phyloP scores from a whole-genome alignment of 2,113 vertebrate species.

The Colinus virginianus region DNA sequence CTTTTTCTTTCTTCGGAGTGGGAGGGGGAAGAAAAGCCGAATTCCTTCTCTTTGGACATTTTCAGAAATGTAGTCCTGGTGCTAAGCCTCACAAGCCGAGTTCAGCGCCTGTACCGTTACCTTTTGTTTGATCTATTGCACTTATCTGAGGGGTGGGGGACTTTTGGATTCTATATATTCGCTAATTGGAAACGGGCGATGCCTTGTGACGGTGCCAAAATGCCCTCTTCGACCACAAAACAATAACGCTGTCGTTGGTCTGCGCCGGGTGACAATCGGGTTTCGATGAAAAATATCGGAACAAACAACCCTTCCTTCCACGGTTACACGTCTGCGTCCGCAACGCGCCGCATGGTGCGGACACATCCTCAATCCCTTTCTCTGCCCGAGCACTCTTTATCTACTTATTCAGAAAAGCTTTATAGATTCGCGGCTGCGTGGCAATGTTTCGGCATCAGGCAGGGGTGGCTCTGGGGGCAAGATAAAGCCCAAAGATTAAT shows the following conservation, averaged over 20 bases:
- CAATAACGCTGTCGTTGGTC: neutral
- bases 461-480: slow-evolving; percentile 31
- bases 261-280: neutral
- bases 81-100: neutral
- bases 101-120: neutral
- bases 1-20: neutral
- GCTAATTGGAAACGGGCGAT: neutral
- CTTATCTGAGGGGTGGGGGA: neutral
- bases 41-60: slow-evolving; percentile 8
- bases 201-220: neutral
- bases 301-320: neutral
- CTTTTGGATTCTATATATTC: neutral
- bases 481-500: slow-evolving; percentile 67
- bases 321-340: neutral
- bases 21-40: neutral
- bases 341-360: slow-evolving; percentile 10
- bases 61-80: neutral
- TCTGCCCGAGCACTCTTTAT: slow-evolving; percentile 45
- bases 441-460: slow-evolving; percentile 40
- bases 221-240: neutral
- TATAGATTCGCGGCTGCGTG: slow-evolving; percentile 18
- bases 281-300: slow-evolving; percentile 12
- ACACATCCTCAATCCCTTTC: slow-evolving; percentile 20
- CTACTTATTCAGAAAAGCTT: slow-evolving; percentile 51
- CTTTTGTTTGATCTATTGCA: slow-evolving; percentile 57